Base-by-base conservation (phyloP, 2,113 vertebrate species). In the Bufo bufo region DNA sequence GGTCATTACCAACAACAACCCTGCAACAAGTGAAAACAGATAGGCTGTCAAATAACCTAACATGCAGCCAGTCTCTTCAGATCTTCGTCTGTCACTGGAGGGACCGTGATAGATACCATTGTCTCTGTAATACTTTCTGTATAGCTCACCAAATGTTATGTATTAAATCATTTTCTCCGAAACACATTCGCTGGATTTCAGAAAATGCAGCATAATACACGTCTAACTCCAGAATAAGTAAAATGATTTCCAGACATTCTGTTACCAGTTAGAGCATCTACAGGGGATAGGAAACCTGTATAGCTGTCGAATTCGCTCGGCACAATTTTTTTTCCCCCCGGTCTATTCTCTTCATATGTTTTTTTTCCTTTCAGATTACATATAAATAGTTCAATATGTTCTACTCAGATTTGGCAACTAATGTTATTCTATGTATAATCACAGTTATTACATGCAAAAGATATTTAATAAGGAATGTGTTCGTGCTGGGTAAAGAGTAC, bases 151-250 rank as follows among this genome's bases (percentile, higher is more conserved):
- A 71, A 71, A 71, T 84, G 82, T 71, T 84, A 52, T 33, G 13
- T 54, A 84, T 69, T 84, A 69, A 54, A 71, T 52, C 65, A 33
- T 84, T 84, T 69, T 61, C 33, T n/a, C 45, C 17, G 45, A 66
- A 83, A 52, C 81, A 81, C 59, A 84, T 47, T 66, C 47, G 56
- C 1, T 50, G 59, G 82, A 84, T 69, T 52, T 33, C 82, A 84
- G 82, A 47, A 84, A 65, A 84, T 71, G 66, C n/a, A 71, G 71
- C n/a, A 23, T 84, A 84, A 84, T 52, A 84, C 65, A 84, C 23
- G 49, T 84, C 71, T 84, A 52, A 54, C 49, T 54, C 65, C n/a
- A 56, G 49, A 69, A 84, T 84, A 84, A 84, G 63, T 66, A 2
- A 71, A 84, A 69, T 84, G 12, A 69, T 71, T 84, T 84, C 82